Conservation (phyloP, 2,888 invertebrate species). For the Drosophila sordidula region DNA sequence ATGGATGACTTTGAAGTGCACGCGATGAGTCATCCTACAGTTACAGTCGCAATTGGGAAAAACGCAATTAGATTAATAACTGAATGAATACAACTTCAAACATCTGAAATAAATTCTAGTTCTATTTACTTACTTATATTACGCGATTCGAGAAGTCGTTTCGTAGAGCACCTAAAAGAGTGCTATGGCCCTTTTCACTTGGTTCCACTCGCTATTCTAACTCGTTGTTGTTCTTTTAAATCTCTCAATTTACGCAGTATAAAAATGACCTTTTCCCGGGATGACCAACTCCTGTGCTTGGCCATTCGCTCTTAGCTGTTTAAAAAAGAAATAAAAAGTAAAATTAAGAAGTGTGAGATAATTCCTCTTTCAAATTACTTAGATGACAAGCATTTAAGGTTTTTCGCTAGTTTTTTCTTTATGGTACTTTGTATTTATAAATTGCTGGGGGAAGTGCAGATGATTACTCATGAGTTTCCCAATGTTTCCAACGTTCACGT, state of each 20-base stretch:
- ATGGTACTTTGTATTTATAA: neutral
- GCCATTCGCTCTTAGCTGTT: neutral
- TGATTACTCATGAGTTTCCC: conserved; percentile 49
- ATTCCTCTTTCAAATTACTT: too few relatives aligned
- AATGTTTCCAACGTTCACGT: conserved; percentile 26
- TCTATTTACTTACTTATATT: too few relatives aligned
- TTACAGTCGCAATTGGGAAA: conserved; percentile 17
- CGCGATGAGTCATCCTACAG: conserved; percentile 61
- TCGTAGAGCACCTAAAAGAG: conserved; percentile 60
- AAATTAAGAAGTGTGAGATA: too few relatives aligned
- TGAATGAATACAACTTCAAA: too few relatives aligned
- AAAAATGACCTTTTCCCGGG: conserved; percentile 46
- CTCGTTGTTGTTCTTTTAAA: conserved; percentile 27
- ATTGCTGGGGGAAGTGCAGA: conserved; percentile 1
- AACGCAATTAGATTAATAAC: conserved; percentile 55
- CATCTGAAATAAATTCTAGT: neutral
- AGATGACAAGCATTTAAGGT: too few relatives aligned
- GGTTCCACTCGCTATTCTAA: neutral
- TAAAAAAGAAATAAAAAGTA: too few relatives aligned
- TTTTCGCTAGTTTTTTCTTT: neutral
- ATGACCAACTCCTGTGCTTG: too few relatives aligned
- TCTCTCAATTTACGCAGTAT: conserved; percentile 56
- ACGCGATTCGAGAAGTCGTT: conserved; percentile 2
- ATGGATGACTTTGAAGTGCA: conserved; percentile 58
- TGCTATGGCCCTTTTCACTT: conserved; percentile 25